These are phyloP conservation scores for Conomelus anceps DNA, from an alignment of 2,888 invertebrate genomes.

Conservation along the genomic window DNA sequence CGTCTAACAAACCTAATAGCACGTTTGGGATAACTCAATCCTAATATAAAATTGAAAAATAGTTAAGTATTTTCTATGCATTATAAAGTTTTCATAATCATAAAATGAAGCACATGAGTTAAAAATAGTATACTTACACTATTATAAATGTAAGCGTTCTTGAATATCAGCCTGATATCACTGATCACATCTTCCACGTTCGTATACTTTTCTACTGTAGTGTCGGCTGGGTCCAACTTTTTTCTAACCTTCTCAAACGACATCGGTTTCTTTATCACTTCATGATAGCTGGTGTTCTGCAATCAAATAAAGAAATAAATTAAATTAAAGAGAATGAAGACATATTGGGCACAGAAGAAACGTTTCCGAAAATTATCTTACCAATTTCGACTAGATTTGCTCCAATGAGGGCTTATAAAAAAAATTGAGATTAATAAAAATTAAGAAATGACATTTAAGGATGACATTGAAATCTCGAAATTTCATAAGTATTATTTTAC, in stretches of 20 bases:
- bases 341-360: too few species aligned
- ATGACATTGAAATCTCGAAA: background rate
- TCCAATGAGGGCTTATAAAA: too few species aligned
- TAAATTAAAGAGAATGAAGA: too few species aligned
- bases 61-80: background rate
- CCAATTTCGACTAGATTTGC: too few species aligned
- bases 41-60: too few species aligned
- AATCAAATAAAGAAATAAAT: slow-evolving; percentile 28
- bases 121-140: slow-evolving; percentile 52
- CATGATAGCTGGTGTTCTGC: slow-evolving; percentile 60
- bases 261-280: slow-evolving; percentile 70
- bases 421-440: background rate
- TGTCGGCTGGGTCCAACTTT: slow-evolving; percentile 55
- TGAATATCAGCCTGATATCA: slow-evolving; percentile 79
- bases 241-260: slow-evolving; percentile 77
- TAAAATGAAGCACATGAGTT: slow-evolving; percentile 1
- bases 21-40: too few species aligned
- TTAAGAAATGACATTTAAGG: background rate
- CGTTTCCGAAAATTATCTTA: too few species aligned
- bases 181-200: slow-evolving; percentile 66
- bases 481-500: too few species aligned
- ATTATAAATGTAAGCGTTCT: slow-evolving; percentile 79
- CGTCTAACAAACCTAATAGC: too few species aligned
- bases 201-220: slow-evolving; percentile 63
- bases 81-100: background rate